phyloP scores from a whole-genome alignment of 1,140 invertebrate genomes.

The Leptopilina boulardi region DNA sequence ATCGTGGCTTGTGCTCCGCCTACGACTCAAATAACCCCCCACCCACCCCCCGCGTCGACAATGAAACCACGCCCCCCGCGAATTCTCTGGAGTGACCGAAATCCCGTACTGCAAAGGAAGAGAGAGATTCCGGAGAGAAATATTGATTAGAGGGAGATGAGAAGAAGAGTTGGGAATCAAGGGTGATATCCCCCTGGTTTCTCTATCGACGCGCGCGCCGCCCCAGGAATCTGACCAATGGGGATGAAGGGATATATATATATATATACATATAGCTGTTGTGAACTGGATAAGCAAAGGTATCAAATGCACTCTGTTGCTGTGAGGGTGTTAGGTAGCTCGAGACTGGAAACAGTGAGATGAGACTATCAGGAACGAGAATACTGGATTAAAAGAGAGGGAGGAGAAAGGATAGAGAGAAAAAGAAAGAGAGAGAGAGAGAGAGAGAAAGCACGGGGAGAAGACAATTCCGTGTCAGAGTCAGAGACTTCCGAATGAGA shows the following conservation, averaged over 20 bases:
- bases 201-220: conserved; percentile 31
- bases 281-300: conserved; percentile 7
- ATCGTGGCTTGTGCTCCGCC: conserved; percentile 56
- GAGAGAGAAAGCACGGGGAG: conserved; percentile 37
- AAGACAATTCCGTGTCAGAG: conserved; percentile 40
- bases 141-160: conserved; percentile 16
- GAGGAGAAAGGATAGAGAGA: no score
- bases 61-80: conserved; percentile 41
- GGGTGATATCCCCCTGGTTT: conserved; percentile 25
- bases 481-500: conserved; percentile 33
- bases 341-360: conserved; percentile 32
- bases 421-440: conserved; percentile 32
- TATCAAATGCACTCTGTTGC: conserved; percentile 33
- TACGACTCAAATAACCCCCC: conserved; percentile 48
- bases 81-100: conserved; percentile 24
- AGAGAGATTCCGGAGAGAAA: conserved; percentile 1
- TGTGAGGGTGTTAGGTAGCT: conserved; percentile 37
- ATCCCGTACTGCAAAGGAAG: neutral
- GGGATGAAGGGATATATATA: conserved; percentile 11
- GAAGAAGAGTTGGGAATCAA: conserved; percentile 17
- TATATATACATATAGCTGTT: no score
- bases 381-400: conserved; percentile 42
- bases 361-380: conserved; percentile 34
- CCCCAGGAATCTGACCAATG: conserved; percentile 26
- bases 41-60: conserved; percentile 45